A percentile compares a stretch with the other conserved stretches of the same genome.
phyloP scores from a whole-genome alignment of 35 echinoderm and acorn worm genomes.

The Amphiura filiformis region DNA sequence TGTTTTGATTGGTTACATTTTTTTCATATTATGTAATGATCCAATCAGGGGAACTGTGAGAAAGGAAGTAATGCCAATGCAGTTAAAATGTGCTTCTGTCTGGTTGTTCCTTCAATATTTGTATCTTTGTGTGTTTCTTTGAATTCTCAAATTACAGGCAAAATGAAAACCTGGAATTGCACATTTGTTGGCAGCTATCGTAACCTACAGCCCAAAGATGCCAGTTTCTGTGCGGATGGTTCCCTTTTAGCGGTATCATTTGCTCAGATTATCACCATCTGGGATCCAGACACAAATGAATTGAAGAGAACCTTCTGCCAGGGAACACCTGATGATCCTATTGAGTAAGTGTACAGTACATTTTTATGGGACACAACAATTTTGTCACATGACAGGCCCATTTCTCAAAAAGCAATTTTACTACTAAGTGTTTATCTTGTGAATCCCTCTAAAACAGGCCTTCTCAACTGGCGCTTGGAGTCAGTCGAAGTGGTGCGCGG shows the following conservation, averaged over 20 bases:
- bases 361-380: no score
- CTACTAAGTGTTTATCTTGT: no score
- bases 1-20: no score
- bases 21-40: background rate
- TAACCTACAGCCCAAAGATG: conserved; percentile 32
- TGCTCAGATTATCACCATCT: conserved; percentile 61
- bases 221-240: conserved; percentile 74
- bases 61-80: background rate
- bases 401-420: no score
- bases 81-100: background rate
- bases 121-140: background rate
- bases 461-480: no score
- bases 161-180: conserved; percentile 78
- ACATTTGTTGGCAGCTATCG: conserved; percentile 85
- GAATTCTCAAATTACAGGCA: conserved; percentile 39
- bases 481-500: no score
- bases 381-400: no score
- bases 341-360: conserved; percentile 60
- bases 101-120: background rate
- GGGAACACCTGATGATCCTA: conserved; percentile 34
- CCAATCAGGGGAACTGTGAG: no score
- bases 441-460: no score
- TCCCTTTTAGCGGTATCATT: conserved; percentile 82
- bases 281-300: conserved; percentile 76
- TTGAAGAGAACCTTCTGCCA: conserved; percentile 71